A percentile compares a stretch with the other conserved stretches of the same genome.
phyloP scores from a whole-genome alignment of 35 echinoderm and acorn worm genomes.

The Diadema setosum region DNA sequence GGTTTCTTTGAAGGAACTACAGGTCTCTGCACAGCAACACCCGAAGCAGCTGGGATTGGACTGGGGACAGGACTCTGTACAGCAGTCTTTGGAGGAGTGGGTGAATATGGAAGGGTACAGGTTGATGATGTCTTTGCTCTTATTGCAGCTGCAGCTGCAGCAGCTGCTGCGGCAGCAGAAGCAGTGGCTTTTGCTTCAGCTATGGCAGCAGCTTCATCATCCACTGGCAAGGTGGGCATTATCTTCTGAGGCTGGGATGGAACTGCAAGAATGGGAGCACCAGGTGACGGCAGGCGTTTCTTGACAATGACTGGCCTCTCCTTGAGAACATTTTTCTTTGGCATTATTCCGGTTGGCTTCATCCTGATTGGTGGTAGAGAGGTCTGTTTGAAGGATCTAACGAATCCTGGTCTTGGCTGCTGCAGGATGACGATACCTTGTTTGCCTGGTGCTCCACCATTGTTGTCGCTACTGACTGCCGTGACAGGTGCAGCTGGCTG shows the following conservation, averaged over 20 bases:
- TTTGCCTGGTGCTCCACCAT: not conserved
- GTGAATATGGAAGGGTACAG: not conserved
- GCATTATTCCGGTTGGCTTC: not conserved
- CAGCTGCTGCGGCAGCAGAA: not conserved
- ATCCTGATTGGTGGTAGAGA: not conserved
- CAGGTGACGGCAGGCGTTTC: not conserved
- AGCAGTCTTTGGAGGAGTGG: slow-evolving; percentile 31
- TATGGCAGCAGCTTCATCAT: not conserved
- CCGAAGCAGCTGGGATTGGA: not conserved
- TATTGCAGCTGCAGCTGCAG: slow-evolving; percentile 17
- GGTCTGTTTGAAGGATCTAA: not conserved
- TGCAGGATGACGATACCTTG: not conserved
- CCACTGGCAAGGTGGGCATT: not conserved
- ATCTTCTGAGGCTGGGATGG: not conserved
- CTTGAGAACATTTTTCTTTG: slow-evolving; percentile 18
- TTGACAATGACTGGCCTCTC: slow-evolving; percentile 8
- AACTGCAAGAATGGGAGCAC: not conserved
- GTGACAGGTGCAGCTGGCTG: not conserved
- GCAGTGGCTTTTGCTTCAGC: slow-evolving; percentile 34
- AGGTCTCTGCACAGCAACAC: not conserved
- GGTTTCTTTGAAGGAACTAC: not conserved
- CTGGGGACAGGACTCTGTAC: slow-evolving; percentile 1
- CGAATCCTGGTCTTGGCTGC: not conserved
- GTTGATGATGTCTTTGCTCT: slow-evolving; percentile 11
- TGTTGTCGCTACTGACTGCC: not conserved